Percentiles rank a stretch among this genome's conserved stretches.
Conservation (phyloP, 2,888 invertebrate species). For the Caenorhabditis sp. region DNA sequence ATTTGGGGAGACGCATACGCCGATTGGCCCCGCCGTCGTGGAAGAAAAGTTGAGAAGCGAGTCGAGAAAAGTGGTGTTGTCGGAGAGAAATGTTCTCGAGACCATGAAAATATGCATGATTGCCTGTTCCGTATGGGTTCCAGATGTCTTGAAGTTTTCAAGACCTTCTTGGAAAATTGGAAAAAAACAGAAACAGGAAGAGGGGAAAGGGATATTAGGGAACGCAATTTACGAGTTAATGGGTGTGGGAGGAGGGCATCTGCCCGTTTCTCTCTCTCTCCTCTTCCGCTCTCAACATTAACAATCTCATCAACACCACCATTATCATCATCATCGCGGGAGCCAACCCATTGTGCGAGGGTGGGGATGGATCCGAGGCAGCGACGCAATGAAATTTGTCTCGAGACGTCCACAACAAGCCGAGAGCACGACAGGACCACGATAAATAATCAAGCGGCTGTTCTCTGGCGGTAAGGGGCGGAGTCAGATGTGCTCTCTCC, state of each 20-base stretch:
- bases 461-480: conserved; percentile 23
- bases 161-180: conserved; percentile 20
- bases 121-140: conserved; percentile 42
- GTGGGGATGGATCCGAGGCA: conserved; percentile 35
- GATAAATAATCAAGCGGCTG: conserved; percentile 54
- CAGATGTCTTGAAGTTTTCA: conserved; percentile 42
- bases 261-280: not conserved
- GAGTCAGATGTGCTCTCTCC: not conserved
- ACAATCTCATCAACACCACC: conserved; percentile 37
- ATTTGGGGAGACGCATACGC: not conserved
- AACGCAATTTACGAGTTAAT: not conserved
- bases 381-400: conserved; percentile 49
- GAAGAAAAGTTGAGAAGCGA: conserved; percentile 16
- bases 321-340: conserved; percentile 47
- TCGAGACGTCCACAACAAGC: conserved; percentile 29
- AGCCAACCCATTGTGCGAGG: conserved; percentile 35
- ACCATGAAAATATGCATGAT: conserved; percentile 40
- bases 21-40: conserved; percentile 6
- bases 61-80: conserved; percentile 13
- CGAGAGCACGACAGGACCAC: conserved; percentile 35
- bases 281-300: not conserved
- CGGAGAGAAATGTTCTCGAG: conserved; percentile 10
- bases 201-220: conserved; percentile 9
- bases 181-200: conserved; percentile 13
- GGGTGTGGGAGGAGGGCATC: conserved; percentile 7